Evolutionary conservation across 2,888 invertebrate species (phyloP).

Genomic region (Mesorhabditis sp.): DNA sequence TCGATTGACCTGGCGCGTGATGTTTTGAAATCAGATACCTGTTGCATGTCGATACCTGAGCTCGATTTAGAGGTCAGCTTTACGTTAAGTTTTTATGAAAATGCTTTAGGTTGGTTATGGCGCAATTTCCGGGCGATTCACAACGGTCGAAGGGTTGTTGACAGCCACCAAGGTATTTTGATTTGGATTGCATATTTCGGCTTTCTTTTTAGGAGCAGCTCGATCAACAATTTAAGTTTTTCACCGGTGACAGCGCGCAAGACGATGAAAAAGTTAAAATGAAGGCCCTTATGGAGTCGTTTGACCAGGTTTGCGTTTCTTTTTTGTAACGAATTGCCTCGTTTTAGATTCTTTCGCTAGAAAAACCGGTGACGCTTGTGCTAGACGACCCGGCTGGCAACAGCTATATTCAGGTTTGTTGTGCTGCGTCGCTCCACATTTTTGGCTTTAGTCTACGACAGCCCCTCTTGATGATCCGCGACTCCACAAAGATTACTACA

Average conservation of each 20-base stretch:
- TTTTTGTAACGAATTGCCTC: neutral
- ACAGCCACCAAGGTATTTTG: slow-evolving; percentile 68
- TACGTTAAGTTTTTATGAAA: neutral
- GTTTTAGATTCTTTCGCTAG: slow-evolving; percentile 27
- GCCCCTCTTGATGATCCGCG: slow-evolving; percentile 61
- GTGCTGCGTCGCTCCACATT: neutral
- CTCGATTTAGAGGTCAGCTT: slow-evolving; percentile 72
- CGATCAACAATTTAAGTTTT: slow-evolving; percentile 47
- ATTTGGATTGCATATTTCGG: neutral
- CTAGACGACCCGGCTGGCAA: slow-evolving; percentile 96
- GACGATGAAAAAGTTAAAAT: slow-evolving; percentile 31
- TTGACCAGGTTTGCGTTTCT: slow-evolving; percentile 29
- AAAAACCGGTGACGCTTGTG: slow-evolving; percentile 70
- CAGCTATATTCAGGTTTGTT: slow-evolving; percentile 78
- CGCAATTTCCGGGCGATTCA: slow-evolving; percentile 85
- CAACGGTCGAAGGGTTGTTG: slow-evolving; percentile 87
- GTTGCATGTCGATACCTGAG: slow-evolving; percentile 77
- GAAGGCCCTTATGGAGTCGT: slow-evolving; percentile 28
- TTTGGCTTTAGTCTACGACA: slow-evolving; percentile 31
- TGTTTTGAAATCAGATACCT: slow-evolving; percentile 86
- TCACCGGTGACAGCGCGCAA: slow-evolving; percentile 53
- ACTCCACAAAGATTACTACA: slow-evolving; percentile 75
- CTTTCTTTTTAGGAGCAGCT: slow-evolving; percentile 61
- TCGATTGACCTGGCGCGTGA: slow-evolving; percentile 83
- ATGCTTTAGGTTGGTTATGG: slow-evolving; percentile 71